Evolutionary conservation across 2,888 invertebrate genomes (phyloP).

Genomic region (Epistrophe grossulariae): DNA sequence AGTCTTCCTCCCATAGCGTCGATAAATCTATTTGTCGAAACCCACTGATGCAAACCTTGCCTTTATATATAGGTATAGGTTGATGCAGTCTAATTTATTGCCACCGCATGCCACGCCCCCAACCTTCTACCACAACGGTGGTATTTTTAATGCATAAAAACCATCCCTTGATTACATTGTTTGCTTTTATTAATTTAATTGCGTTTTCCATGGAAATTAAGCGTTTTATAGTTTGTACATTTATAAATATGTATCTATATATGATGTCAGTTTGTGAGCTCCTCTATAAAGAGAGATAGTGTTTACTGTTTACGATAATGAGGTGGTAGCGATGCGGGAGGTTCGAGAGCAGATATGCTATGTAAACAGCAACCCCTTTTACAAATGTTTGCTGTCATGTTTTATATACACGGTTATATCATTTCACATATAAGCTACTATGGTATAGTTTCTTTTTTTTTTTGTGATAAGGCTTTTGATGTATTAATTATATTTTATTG

Average conservation of each 20-base stretch:
- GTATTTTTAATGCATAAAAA: conserved; percentile 69
- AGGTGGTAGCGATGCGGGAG: neutral
- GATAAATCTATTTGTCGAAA: conserved; percentile 66
- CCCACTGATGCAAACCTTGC: conserved; percentile 59
- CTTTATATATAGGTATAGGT: conserved; percentile 38
- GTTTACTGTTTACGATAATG: conserved; percentile 50
- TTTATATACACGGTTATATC: neutral
- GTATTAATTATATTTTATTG: conserved; percentile 74
- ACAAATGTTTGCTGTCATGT: conserved; percentile 21
- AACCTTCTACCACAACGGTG: conserved; percentile 45
- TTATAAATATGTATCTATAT: neutral
- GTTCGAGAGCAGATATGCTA: conserved; percentile 15
- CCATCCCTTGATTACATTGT: conserved; percentile 74
- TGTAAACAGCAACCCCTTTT: conserved; percentile 11
- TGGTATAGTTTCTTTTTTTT: conserved; percentile 26
- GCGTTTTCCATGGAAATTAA: conserved; percentile 74
- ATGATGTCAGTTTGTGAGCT: conserved; percentile 21
- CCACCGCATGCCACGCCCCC: conserved; percentile 63
- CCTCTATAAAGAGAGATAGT: conserved; percentile 42
- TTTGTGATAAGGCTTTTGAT: conserved; percentile 62
- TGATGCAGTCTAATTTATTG: conserved; percentile 72
- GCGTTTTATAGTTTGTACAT: conserved; percentile 56
- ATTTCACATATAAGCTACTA: neutral
- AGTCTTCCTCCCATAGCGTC: neutral
- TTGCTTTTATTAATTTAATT: conserved; percentile 75